Conservation (phyloP, 2,797 vertebrate species). For the Platalea minor region DNA sequence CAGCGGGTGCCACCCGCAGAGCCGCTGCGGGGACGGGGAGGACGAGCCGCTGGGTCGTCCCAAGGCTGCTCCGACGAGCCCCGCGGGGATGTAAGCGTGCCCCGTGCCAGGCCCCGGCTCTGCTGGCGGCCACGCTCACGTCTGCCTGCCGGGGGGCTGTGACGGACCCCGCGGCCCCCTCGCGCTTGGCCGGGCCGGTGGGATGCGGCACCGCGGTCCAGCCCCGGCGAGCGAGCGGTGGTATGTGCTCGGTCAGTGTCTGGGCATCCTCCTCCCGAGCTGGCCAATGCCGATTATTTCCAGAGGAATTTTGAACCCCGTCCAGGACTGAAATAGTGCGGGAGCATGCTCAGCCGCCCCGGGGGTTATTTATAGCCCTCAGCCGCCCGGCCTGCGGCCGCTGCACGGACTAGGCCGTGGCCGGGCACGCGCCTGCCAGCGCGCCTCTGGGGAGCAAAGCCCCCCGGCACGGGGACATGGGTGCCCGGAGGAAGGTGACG, state of each 20-base stretch:
- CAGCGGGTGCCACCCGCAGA: not conserved
- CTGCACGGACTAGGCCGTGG: not conserved
- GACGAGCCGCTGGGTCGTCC: not conserved
- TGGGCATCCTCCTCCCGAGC: not conserved
- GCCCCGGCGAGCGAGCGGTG: fast-evolving
- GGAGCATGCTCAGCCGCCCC: not conserved
- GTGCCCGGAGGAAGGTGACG: not conserved
- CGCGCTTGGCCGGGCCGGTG: fast-evolving
- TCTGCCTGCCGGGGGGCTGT: not conserved
- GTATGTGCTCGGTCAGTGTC: not conserved
- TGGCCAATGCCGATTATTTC: not conserved
- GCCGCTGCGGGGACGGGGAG: not conserved
- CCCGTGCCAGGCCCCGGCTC: not conserved
- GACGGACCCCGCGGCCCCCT: not conserved
- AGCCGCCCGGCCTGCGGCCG: fast-evolving
- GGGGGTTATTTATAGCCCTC: not conserved
- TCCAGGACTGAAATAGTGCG: not conserved
- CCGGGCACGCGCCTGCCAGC: not conserved
- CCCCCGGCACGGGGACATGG: fast-evolving
- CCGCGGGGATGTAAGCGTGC: fast-evolving
- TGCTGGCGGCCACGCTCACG: fast-evolving
- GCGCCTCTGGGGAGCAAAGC: not conserved
- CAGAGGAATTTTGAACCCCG: conserved; percentile 9
- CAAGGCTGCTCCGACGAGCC: not conserved
- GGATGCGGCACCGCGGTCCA: fast-evolving